Evolutionary conservation across 1,140 invertebrate genomes (phyloP).

Genomic region (Physella acuta): DNA sequence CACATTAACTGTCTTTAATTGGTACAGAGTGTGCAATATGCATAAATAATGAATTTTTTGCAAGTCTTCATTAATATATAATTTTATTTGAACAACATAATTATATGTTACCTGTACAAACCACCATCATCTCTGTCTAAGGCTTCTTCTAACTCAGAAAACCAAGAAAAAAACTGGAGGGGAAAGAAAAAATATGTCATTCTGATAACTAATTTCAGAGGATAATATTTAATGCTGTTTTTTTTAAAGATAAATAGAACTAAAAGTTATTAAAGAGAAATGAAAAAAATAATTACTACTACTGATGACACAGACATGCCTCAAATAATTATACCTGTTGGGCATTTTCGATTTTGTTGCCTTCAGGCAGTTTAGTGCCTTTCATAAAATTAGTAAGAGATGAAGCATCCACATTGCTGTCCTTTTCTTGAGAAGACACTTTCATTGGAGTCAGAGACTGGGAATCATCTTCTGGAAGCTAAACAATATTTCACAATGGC

Average conservation of each 20-base stretch:
- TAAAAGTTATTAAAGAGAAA: background rate
- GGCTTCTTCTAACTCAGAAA: constrained; percentile 68
- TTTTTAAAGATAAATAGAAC: background rate
- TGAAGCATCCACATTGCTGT: constrained; percentile 9
- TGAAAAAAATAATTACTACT: background rate
- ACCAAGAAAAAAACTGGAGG: constrained; percentile 70
- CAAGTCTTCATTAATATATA: too few relatives aligned
- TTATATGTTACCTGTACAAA: constrained; percentile 5
- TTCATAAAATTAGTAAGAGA: constrained; percentile 23
- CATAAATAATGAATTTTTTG: too few relatives aligned
- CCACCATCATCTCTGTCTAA: constrained; percentile 66
- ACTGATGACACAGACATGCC: background rate
- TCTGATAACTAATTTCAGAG: background rate
- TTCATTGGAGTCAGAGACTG: constrained; percentile 26
- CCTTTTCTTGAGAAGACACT: background rate
- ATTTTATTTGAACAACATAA: background rate
- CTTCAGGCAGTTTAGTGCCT: constrained; percentile 30
- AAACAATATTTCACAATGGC: background rate
- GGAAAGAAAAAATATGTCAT: constrained; percentile 1
- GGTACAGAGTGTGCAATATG: too few relatives aligned
- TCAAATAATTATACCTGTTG: constrained; percentile 56
- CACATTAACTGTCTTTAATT: too few relatives aligned
- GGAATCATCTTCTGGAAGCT: constrained; percentile 54
- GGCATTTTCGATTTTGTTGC: constrained; percentile 60
- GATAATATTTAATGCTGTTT: background rate